These are phyloP conservation scores for Pyrgilauda ruficollis DNA, from an alignment of 2,113 vertebrate species.

Conservation along the genomic window DNA sequence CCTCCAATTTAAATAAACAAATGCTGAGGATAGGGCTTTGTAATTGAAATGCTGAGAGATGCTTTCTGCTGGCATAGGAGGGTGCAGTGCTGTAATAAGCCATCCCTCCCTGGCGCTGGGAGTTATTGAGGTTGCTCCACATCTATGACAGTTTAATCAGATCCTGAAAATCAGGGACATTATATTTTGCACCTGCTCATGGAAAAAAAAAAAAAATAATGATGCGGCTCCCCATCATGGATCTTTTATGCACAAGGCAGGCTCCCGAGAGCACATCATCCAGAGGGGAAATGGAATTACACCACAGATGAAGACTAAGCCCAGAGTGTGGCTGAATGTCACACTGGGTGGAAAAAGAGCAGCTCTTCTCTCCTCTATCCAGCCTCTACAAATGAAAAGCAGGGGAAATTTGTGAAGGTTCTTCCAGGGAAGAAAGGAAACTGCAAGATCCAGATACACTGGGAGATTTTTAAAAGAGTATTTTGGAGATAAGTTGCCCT, in stretches of 20 bases:
- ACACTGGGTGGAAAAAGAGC: background rate
- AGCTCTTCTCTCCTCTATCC: background rate
- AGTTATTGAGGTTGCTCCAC: conserved; percentile 46
- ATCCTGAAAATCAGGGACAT: conserved; percentile 64
- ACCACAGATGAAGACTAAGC: background rate
- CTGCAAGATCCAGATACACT: background rate
- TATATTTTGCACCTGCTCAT: conserved; percentile 65
- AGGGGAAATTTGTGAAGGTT: background rate
- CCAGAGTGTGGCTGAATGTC: background rate
- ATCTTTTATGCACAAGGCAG: conserved; percentile 20
- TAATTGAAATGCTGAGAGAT: conserved; percentile 29
- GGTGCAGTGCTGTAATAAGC: conserved; percentile 10
- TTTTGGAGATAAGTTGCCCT: background rate
- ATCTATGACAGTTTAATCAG: conserved; percentile 72
- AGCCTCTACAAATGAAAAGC: background rate
- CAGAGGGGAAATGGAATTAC: conserved; percentile 9
- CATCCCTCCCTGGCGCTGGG: background rate
- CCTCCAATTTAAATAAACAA: conserved; percentile 56
- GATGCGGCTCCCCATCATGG: background rate
- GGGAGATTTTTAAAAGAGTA: background rate
- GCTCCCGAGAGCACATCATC: background rate
- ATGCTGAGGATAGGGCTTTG: background rate
- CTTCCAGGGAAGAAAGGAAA: background rate
- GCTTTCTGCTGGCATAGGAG: background rate
- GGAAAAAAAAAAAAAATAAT: background rate